phyloP scores from a whole-genome alignment of 2,888 invertebrate genomes.

The Xanthorhoe designata region DNA sequence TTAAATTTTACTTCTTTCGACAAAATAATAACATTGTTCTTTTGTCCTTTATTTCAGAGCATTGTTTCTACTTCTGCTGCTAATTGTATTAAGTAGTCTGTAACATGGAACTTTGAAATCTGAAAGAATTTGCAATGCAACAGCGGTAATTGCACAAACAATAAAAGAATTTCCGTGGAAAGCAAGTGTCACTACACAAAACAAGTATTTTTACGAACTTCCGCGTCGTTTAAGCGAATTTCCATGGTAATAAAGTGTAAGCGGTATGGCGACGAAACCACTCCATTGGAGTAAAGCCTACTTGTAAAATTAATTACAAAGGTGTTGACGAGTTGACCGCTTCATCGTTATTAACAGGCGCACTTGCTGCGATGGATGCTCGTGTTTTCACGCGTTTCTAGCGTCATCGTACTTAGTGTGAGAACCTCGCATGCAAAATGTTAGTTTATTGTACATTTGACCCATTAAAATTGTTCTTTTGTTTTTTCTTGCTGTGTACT shows the following conservation, averaged over 20 bases:
- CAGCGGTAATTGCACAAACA: slow-evolving; percentile 11
- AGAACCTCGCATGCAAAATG: neutral
- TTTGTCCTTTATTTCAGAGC: neutral
- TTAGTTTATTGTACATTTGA: too few species aligned
- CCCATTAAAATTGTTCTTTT: neutral
- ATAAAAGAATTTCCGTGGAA: slow-evolving; percentile 19
- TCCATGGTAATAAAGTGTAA: slow-evolving; percentile 37
- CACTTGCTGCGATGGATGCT: slow-evolving; percentile 11
- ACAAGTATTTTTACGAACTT: slow-evolving; percentile 35
- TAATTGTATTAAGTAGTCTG: slow-evolving; percentile 4
- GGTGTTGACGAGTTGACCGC: slow-evolving; percentile 41
- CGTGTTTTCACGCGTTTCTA: slow-evolving; percentile 4
- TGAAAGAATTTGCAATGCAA: slow-evolving; percentile 21
- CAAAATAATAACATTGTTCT: neutral
- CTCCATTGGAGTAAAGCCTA: slow-evolving; percentile 31
- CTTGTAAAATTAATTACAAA: slow-evolving; percentile 40
- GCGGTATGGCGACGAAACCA: slow-evolving; percentile 26
- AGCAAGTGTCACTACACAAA: slow-evolving; percentile 27
- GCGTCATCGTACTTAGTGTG: neutral
- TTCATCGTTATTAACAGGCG: slow-evolving; percentile 32
- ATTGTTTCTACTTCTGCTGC: neutral
- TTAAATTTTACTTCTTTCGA: neutral
- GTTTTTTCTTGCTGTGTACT: too few species aligned
- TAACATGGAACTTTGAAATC: slow-evolving; percentile 8
- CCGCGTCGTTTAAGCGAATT: slow-evolving; percentile 32